These are phyloP conservation scores for Hypotaenidia philippensis DNA, from an alignment of 2,797 vertebrate species.

Conservation along the genomic window DNA sequence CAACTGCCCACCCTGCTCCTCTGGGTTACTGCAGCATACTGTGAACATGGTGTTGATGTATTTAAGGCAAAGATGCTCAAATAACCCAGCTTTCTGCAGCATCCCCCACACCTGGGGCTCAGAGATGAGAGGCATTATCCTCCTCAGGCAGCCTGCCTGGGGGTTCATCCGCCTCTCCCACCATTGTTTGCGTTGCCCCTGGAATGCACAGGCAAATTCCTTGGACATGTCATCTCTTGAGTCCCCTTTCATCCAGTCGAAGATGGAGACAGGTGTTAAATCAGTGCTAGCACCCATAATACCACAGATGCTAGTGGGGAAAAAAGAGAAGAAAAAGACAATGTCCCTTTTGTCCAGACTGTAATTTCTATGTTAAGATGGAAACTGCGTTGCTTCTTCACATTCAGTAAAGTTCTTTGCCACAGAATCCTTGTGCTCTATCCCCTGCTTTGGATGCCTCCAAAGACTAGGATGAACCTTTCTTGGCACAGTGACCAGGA, in stretches of 20 bases:
- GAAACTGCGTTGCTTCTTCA: not conserved
- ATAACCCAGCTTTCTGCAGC: not conserved
- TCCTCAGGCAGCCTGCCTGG: not conserved
- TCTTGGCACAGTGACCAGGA: not conserved
- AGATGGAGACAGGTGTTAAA: conserved; percentile 33
- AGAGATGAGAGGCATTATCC: not conserved
- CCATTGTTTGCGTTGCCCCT: not conserved
- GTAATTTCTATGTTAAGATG: not conserved
- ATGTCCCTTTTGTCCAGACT: not conserved
- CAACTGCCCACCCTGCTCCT: not conserved
- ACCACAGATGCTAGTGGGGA: not conserved
- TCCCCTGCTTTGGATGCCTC: not conserved
- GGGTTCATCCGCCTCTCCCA: not conserved
- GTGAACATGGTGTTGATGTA: rapidly evolving
- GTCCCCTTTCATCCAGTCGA: not conserved
- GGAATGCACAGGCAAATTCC: conserved; percentile 37
- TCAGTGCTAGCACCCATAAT: not conserved
- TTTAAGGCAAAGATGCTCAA: not conserved
- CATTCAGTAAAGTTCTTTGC: not conserved
- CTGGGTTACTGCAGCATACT: rapidly evolving
- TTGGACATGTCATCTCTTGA: conserved; percentile 44
- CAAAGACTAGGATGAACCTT: not conserved
- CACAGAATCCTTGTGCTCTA: not conserved
- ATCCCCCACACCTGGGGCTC: not conserved
- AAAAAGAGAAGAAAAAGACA: not conserved